Percentiles rank a stretch among this genome's conserved stretches.
These are phyloP conservation scores for Poliocrania exsul DNA, from an alignment of 2,797 vertebrate genomes.

Conservation along the genomic window DNA sequence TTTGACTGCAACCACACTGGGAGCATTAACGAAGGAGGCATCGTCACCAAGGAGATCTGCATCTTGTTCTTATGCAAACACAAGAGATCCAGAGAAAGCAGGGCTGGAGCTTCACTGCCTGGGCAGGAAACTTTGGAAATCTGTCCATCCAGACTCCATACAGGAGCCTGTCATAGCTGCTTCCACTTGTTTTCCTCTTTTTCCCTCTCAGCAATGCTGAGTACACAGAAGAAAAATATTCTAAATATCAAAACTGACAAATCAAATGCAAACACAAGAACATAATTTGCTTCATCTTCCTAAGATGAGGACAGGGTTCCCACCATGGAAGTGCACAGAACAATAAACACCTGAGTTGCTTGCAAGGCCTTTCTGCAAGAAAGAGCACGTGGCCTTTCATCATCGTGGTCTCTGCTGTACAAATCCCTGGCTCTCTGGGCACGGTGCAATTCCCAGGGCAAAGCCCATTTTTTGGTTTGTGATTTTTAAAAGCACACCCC, in stretches of 20 bases:
- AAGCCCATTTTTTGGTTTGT: background rate
- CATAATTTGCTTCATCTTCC: background rate
- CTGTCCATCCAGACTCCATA: background rate
- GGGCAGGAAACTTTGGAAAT: background rate
- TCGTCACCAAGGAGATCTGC: background rate
- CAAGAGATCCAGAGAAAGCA: background rate
- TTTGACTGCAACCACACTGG: background rate
- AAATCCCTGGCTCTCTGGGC: background rate
- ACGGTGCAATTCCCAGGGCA: background rate
- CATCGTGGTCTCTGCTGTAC: background rate
- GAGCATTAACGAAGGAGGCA: background rate
- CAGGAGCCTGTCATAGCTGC: background rate
- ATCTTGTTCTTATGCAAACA: background rate
- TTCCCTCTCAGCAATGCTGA: background rate
- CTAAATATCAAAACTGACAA: background rate
- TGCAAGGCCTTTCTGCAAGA: background rate
- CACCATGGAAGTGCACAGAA: background rate
- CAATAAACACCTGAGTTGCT: background rate
- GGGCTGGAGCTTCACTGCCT: background rate
- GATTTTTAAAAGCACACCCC: background rate
- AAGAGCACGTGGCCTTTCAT: background rate
- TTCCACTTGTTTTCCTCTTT: background rate
- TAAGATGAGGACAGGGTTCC: background rate
- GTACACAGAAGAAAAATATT: background rate
- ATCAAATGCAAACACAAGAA: background rate